These are phyloP conservation scores for Anthopleura xanthogrammica DNA, from an alignment of 92 coral and sea anemone genomes.

Conservation along the genomic window DNA sequence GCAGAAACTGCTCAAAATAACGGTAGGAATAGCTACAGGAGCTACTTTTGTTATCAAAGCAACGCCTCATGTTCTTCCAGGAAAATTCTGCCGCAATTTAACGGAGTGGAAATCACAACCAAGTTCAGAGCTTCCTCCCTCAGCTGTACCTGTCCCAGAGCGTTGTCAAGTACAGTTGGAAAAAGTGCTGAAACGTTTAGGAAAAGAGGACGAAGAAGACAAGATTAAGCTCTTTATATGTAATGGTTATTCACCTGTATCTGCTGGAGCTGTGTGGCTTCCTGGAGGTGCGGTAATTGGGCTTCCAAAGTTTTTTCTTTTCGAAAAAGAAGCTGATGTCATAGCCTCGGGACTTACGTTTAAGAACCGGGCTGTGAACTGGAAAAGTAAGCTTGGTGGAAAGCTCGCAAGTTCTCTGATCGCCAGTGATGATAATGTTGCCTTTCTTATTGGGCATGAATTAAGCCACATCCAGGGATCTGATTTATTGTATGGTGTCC, in stretches of 20 bases:
- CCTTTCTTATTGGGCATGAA: constrained; percentile 90
- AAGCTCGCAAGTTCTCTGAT: constrained; percentile 68
- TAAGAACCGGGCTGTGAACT: constrained; percentile 51
- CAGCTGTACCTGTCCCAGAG: constrained; percentile 50
- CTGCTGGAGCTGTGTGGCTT: constrained; percentile 92
- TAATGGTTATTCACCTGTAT: constrained; percentile 72
- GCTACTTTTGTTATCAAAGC: constrained; percentile 54
- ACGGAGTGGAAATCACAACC: constrained; percentile 54
- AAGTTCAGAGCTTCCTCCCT: constrained; percentile 9
- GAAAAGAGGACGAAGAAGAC: constrained; percentile 44
- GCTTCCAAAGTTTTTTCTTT: constrained; percentile 74
- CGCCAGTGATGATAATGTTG: constrained; percentile 74
- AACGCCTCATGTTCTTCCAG: constrained; percentile 74
- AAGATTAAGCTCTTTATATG: constrained; percentile 80
- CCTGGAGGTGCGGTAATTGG: constrained; percentile 96
- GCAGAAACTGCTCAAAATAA: constrained; percentile 26
- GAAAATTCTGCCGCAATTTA: constrained; percentile 43
- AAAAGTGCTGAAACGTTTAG: constrained; percentile 58
- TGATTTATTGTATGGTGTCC: constrained; percentile 60
- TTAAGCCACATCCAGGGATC: constrained; percentile 66
- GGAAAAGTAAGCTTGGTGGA: constrained; percentile 69
- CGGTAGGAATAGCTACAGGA: constrained; percentile 66
- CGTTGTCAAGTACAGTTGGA: constrained; percentile 63
- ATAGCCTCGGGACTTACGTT: constrained; percentile 62
- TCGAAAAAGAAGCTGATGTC: constrained; percentile 70